Conservation (phyloP, 2,113 vertebrate genomes). For the Delphinus delphis region DNA sequence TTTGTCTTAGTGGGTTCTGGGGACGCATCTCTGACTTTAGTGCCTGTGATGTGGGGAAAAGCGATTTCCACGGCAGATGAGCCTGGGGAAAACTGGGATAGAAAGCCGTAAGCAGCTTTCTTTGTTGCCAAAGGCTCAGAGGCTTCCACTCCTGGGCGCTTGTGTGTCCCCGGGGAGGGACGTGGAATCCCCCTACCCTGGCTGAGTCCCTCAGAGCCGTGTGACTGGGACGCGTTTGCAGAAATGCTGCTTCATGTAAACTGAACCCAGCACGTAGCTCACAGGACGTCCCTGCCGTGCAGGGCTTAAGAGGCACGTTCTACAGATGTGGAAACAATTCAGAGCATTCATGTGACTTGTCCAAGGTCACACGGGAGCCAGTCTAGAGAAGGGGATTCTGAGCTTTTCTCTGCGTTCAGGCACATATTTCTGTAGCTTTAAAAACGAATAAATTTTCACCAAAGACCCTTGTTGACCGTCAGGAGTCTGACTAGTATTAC, state of each 20-base stretch:
- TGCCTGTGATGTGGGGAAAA: too few relatives aligned
- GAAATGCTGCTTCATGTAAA: not conserved
- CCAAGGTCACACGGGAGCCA: not conserved
- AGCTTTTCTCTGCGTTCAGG: fast-evolving
- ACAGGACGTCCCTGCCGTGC: fast-evolving
- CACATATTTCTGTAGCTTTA: fast-evolving
- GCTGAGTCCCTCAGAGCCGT: fast-evolving
- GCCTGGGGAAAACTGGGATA: not conserved
- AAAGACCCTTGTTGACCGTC: too few relatives aligned
- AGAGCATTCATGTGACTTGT: not conserved
- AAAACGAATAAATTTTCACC: not conserved
- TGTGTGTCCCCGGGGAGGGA: not conserved
- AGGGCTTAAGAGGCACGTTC: fast-evolving
- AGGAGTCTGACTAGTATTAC: fast-evolving
- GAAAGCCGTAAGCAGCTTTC: not conserved
- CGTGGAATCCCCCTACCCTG: not conserved
- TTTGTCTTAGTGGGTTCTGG: not conserved
- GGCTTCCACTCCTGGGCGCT: fast-evolving
- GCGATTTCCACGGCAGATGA: fast-evolving
- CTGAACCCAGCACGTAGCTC: fast-evolving
- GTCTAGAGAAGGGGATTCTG: not conserved
- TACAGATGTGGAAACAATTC: fast-evolving
- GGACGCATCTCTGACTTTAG: not conserved
- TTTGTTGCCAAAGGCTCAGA: fast-evolving
- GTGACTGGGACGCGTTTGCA: fast-evolving